These are phyloP conservation scores for Microplitis manilae DNA, from an alignment of 2,888 invertebrate genomes.

Conservation along the genomic window DNA sequence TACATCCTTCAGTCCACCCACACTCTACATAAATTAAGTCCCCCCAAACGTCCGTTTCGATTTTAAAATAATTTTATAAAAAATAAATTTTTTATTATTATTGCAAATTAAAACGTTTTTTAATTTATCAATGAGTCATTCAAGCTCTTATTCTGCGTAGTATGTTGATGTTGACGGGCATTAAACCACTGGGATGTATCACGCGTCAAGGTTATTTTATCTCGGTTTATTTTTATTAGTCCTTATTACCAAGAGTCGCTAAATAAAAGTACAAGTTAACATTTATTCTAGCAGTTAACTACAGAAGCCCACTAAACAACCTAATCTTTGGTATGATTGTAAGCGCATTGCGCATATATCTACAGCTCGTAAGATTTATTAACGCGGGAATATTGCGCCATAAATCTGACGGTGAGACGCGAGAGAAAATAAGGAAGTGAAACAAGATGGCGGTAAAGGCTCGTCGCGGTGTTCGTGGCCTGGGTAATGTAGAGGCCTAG, in stretches of 20 bases:
- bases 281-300: too few relatives aligned
- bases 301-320: too few relatives aligned
- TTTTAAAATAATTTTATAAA: not conserved
- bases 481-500: slow-evolving; percentile 50
- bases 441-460: slow-evolving; percentile 46
- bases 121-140: slow-evolving; percentile 61
- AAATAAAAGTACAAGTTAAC: not conserved
- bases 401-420: slow-evolving; percentile 15
- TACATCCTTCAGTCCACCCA: not conserved
- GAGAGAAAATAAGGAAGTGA: slow-evolving; percentile 30
- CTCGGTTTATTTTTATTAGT: not conserved
- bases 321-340: not conserved
- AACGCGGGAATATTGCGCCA: slow-evolving; percentile 26
- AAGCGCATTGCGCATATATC: not conserved
- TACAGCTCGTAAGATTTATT: slow-evolving; percentile 21
- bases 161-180: not conserved
- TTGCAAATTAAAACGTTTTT: slow-evolving; percentile 54
- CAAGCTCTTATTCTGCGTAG: slow-evolving; percentile 43
- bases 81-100: slow-evolving; percentile 39
- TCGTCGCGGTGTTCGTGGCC: not conserved
- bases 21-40: not conserved
- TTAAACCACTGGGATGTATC: not conserved
- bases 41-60: not conserved
- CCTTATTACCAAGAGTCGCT: not conserved
- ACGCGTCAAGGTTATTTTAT: slow-evolving; percentile 10